phyloP scores from a whole-genome alignment of 1,140 invertebrate genomes.

The Drosophila pandora region DNA sequence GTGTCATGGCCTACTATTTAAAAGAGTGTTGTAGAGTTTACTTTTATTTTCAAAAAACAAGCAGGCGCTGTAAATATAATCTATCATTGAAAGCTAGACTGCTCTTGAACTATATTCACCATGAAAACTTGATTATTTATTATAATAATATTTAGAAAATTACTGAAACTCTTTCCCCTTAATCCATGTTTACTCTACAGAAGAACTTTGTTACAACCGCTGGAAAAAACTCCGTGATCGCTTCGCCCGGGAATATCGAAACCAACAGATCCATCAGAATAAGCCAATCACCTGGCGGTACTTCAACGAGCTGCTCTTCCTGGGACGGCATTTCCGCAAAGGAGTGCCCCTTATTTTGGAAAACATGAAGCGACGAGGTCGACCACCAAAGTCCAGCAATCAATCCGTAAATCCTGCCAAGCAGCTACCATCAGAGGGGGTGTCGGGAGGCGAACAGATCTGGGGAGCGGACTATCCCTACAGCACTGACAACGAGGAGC shows the following conservation, averaged over 20 bases:
- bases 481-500: constrained; percentile 64
- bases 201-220: constrained; percentile 71
- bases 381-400: constrained; percentile 47
- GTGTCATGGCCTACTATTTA: no score
- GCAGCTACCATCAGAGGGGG: not conserved
- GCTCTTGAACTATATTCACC: no score
- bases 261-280: constrained; percentile 61
- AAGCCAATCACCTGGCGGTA: constrained; percentile 64
- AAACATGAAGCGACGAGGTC: constrained; percentile 61
- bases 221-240: constrained; percentile 80
- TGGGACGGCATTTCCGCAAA: constrained; percentile 70
- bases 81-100: no score
- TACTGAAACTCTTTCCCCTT: no score
- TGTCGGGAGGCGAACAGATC: constrained; percentile 42
- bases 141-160: no score
- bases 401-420: not conserved
- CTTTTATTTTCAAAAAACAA: no score
- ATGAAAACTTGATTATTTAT: not conserved
- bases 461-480: constrained; percentile 69
- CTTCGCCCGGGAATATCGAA: constrained; percentile 74
- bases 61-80: no score
- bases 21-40: no score
- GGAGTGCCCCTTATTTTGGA: constrained; percentile 63
- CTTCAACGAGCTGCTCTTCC: constrained; percentile 67
- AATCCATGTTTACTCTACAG: constrained; percentile 20